Evolutionary conservation across 2,113 vertebrate genomes (phyloP), one percentile per base, ranked within the genome.

Genomic region (Eira barbara): DNA sequence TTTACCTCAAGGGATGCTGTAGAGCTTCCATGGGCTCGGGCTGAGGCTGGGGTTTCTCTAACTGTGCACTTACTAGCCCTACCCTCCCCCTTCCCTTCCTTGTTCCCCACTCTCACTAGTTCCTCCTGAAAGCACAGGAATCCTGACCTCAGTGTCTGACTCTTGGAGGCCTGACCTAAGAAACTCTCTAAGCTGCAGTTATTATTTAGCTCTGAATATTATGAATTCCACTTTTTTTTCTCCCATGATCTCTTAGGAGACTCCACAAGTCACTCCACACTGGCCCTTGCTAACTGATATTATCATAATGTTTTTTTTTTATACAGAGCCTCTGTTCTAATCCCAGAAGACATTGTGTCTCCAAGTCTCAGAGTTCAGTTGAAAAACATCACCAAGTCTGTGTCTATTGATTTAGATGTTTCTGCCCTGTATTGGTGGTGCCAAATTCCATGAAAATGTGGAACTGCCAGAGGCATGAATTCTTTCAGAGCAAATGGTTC

Each of bases 331-430:
- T 92, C 6, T 81, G 42, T 59, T 71, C 69, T 49, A 27, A 74
- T 67, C 96, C 74, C 73, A 96, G 61, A 84, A 25, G 21, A 79
- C 23, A 8, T 15, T 59, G 4, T 14, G 3, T 92, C 79, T 78
- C 42, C 39, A 92, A 90, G 57, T n/a, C 47, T 80, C 45, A 71
- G 67, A 84, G 55, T 65, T 89, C 12, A 52, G 42, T 83, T 89
- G 47, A 96, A 90, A 69, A 88, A 88, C 95, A 61, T 15, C 17
- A 73, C 63, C 12, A 91, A 85, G 18, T 71, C 27, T 92, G 3
- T n/a, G 6, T 89, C 61, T 88, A 81, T 61, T 88, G 36, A 52
- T 76, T 92, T 61, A 95, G 65, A 83, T 95, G 34, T 96, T 95
- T 94, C 52, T 91, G 34, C 85, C 94, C 71, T 82, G 67, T 94